Conservation (phyloP, 2,888 invertebrate genomes). For the Drosophila prostipennis region DNA sequence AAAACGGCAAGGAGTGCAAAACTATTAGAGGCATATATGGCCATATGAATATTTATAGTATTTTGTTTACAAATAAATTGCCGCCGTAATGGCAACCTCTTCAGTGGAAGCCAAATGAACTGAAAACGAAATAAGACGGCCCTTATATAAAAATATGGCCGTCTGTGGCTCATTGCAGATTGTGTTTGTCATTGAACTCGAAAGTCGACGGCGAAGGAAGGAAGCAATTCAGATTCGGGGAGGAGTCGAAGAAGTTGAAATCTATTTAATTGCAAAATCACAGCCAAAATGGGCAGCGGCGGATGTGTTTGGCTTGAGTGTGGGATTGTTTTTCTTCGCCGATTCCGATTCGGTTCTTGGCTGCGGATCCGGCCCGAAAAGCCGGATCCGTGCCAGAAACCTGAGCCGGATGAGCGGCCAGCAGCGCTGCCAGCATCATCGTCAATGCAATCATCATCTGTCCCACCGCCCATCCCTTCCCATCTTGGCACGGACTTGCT, state of each 20-base stretch:
- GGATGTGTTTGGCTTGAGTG: conserved; percentile 35
- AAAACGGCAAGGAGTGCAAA: conserved; percentile 1
- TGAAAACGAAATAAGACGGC: conserved; percentile 56
- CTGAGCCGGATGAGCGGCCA: conserved; percentile 69
- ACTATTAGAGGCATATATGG: conserved; percentile 25
- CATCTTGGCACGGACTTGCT: conserved; percentile 55
- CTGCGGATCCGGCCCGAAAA: conserved; percentile 26
- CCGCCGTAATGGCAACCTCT: conserved; percentile 17
- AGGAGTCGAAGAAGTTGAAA: conserved; percentile 47
- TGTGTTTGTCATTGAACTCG: conserved; percentile 75
- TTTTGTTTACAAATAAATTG: conserved; percentile 47
- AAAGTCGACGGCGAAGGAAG: conserved; percentile 33
- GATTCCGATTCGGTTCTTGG: conserved; percentile 65
- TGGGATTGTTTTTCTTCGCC: conserved; percentile 66
- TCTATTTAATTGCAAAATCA: conserved; percentile 78
- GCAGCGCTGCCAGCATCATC: conserved; percentile 59
- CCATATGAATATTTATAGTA: conserved; percentile 49
- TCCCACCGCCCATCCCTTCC: background rate
- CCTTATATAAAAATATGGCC: conserved; percentile 22
- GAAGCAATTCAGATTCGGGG: conserved; percentile 17
- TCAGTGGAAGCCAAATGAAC: conserved; percentile 62
- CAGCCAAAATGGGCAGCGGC: conserved; percentile 66
- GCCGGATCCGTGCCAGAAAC: conserved; percentile 65
- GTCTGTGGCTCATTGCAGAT: conserved; percentile 49
- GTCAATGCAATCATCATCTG: conserved; percentile 63